phyloP scores from a whole-genome alignment of 2,113 vertebrate species.

The Hoplias malabaricus region DNA sequence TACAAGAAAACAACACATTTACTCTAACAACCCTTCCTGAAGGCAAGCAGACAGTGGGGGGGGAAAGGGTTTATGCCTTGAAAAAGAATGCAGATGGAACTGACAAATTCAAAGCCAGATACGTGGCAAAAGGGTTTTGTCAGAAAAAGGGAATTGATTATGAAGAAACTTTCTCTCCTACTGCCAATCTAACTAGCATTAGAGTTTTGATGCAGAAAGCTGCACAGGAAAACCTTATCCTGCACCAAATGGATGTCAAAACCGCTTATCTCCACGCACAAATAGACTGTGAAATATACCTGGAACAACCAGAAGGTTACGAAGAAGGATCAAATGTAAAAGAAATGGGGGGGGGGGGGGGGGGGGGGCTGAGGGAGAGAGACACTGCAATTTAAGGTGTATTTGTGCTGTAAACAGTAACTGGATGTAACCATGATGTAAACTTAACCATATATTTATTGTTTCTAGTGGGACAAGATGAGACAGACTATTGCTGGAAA shows the following conservation, averaged over 20 bases:
- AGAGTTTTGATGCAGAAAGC: no score
- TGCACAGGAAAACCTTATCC: not conserved
- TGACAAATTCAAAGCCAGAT: conserved; percentile 27
- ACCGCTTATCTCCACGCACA: conserved; percentile 24
- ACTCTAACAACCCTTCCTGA: not conserved
- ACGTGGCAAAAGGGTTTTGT: conserved; percentile 39
- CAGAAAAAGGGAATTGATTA: conserved; percentile 19
- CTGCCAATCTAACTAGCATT: no score
- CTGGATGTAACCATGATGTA: no score
- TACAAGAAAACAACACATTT: conserved; percentile 16
- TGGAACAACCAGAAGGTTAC: conserved; percentile 4
- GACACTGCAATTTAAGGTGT: no score
- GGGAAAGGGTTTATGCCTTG: conserved; percentile 14
- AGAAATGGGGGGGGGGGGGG: no score
- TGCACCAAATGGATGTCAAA: no score
- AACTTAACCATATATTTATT: no score
- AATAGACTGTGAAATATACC: conserved; percentile 8
- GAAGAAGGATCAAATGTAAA: conserved; percentile 1
- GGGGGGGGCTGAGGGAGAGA: no score
- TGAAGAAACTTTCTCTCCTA: no score
- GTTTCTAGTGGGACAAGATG: no score
- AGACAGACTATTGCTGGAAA: no score
- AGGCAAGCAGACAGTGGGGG: conserved; percentile 6
- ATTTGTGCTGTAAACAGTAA: no score
- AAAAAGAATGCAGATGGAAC: conserved; percentile 16